These are phyloP conservation scores for Hippopotamus amphibius DNA, from an alignment of 2,113 vertebrate genomes.

Conservation along the genomic window DNA sequence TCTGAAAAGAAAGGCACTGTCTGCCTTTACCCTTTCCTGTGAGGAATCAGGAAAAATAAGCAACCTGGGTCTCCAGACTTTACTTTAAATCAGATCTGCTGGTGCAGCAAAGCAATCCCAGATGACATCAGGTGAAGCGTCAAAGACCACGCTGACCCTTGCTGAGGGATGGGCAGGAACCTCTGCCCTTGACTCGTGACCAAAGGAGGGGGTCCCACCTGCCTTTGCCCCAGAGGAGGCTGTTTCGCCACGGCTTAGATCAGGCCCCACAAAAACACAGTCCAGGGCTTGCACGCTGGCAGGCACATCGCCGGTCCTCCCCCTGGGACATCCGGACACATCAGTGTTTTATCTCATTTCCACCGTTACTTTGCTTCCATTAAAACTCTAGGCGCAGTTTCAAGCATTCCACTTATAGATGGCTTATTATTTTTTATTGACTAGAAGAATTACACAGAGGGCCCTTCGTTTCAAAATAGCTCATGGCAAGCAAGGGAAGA, in stretches of 20 bases:
- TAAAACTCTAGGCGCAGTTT: constrained; percentile 1
- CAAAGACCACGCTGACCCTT: too few species aligned
- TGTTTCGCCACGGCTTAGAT: neutral
- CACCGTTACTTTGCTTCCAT: neutral
- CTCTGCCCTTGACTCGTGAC: neutral
- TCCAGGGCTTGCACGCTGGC: neutral
- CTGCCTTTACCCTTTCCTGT: neutral
- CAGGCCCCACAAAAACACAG: neutral
- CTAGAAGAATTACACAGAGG: constrained; percentile 25
- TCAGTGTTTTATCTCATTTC: neutral
- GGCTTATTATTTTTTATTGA: constrained; percentile 44
- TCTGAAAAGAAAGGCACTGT: neutral
- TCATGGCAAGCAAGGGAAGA: neutral
- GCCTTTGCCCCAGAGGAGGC: neutral
- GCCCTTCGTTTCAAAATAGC: constrained; percentile 43
- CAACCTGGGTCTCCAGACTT: neutral
- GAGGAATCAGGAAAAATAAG: constrained; percentile 3
- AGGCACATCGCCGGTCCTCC: neutral
- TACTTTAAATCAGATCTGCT: neutral
- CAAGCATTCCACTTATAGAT: constrained; percentile 13
- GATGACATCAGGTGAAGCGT: neutral
- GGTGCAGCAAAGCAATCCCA: neutral
- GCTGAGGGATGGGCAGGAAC: fast-evolving
- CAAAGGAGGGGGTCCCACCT: neutral
- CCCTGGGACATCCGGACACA: neutral